These are phyloP conservation scores for Bambusicola thoracicus DNA, from an alignment of 2,113 vertebrate genomes.

Conservation along the genomic window DNA sequence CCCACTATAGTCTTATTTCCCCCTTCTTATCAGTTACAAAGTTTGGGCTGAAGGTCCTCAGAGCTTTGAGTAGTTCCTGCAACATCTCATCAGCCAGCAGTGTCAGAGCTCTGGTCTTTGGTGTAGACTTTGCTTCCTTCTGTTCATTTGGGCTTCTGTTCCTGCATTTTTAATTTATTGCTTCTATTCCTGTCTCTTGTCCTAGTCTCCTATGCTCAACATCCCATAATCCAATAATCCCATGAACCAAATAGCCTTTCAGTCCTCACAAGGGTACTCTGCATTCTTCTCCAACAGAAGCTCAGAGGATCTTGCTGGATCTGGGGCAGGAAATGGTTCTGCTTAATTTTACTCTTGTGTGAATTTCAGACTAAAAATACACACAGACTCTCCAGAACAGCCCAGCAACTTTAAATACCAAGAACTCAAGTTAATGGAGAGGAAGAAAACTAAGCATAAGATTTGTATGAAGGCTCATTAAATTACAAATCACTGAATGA, in stretches of 20 bases:
- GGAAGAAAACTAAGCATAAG: conserved; percentile 61
- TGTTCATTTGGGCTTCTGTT: background rate
- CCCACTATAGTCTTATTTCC: background rate
- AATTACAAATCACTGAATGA: conserved; percentile 70
- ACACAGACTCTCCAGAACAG: background rate
- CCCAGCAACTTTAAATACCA: conserved; percentile 61
- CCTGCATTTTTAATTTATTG: background rate
- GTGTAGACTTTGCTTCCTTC: background rate
- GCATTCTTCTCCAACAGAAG: background rate
- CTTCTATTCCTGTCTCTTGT: background rate
- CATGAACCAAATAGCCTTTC: background rate
- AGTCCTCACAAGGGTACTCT: background rate
- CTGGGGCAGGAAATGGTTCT: background rate
- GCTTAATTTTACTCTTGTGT: conserved; percentile 35
- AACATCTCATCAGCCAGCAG: background rate
- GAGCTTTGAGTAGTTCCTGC: background rate
- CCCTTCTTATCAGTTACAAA: background rate
- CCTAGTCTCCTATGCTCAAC: background rate
- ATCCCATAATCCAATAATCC: background rate
- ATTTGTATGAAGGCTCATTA: conserved; percentile 67
- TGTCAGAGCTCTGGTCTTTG: background rate
- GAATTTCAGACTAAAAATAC: conserved; percentile 60
- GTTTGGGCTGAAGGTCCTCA: background rate
- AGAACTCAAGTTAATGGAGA: conserved; percentile 57
- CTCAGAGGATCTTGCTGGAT: background rate